Evolutionary conservation across 2,888 invertebrate species (phyloP), one percentile per base, ranked within the genome.

Genomic region (Xylota segnis): DNA sequence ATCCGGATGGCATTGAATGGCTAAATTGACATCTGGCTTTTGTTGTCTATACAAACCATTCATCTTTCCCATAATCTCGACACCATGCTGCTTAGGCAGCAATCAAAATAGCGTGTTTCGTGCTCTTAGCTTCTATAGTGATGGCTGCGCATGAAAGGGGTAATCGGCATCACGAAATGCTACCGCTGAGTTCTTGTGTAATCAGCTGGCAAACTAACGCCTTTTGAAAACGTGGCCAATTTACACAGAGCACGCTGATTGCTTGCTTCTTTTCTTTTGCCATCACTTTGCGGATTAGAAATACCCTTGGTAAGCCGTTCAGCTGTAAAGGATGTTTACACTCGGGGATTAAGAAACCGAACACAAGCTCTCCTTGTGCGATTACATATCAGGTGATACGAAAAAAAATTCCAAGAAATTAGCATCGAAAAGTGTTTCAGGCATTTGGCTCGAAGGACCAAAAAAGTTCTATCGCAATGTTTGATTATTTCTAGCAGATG

Each of bases 1-100:
- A 43, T 12, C n/a, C 5, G 5, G 5, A 12, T 50, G 9, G 5
- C 27, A 52, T 52, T 52, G 52, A 27, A 52, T 52, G 12, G 2
- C 29, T 7, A 29, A 27, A 10, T 29, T n/a, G 52, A 52, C 52
- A 52, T 4, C 27, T 23, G 52, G 16, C 37, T 50, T 43, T 43
- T 27, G 12, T 14, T 27, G 40, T 6, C 27, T 50, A 18, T 50
- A 47, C 27, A 61, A 52, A 29, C 61, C 43, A 72, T 72, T 40
- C 61, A 72, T 72, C 72, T 72, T 50, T 27, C 61, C 40, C 58
- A 52, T 61, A 40, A 72, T 72, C 72, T 61, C 16, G 61, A 61
- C 10, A 29, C 12, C 50, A 61, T 50, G 37, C 50, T 52, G 61
- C 61, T 72, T 59, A 59, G 59, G 18, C 71, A 59, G 47, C n/a